These are phyloP conservation scores for Lamellibrachia satsuma DNA, from an alignment of 2,888 invertebrate genomes.

Conservation along the genomic window DNA sequence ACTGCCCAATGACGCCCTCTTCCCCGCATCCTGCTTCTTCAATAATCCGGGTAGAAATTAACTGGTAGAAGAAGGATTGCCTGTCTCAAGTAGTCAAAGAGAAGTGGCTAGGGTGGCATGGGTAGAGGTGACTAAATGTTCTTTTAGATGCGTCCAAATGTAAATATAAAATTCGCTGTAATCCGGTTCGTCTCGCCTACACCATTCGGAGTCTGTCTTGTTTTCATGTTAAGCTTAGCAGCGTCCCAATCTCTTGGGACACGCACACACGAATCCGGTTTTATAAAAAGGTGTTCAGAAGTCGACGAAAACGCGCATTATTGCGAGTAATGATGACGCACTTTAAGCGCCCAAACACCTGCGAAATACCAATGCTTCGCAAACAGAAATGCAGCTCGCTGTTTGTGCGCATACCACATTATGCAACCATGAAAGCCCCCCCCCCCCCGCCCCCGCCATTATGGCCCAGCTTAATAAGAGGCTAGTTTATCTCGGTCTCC, in stretches of 20 bases:
- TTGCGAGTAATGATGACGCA: background rate
- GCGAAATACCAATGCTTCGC: background rate
- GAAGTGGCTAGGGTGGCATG: too few relatives aligned
- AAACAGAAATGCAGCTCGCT: background rate
- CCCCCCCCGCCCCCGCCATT: background rate
- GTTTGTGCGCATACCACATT: background rate
- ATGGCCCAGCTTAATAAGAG: too few relatives aligned
- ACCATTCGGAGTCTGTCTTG: too few relatives aligned
- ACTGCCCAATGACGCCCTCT: background rate
- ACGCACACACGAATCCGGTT: background rate
- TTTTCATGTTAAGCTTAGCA: too few relatives aligned
- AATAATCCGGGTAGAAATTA: background rate
- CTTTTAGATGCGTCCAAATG: too few relatives aligned
- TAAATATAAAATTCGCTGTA: too few relatives aligned
- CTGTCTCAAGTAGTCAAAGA: too few relatives aligned
- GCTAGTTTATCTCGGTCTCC: background rate
- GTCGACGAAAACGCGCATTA: background rate
- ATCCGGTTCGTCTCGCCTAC: too few relatives aligned
- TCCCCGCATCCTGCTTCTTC: background rate
- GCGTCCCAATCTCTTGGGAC: too few relatives aligned
- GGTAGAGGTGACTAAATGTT: too few relatives aligned
- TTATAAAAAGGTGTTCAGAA: background rate
- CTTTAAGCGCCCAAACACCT: background rate
- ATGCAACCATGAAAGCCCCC: background rate
- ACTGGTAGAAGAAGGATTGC: background rate